Conservation (phyloP, 2,888 invertebrate species). For the Cephus pygmeus region DNA sequence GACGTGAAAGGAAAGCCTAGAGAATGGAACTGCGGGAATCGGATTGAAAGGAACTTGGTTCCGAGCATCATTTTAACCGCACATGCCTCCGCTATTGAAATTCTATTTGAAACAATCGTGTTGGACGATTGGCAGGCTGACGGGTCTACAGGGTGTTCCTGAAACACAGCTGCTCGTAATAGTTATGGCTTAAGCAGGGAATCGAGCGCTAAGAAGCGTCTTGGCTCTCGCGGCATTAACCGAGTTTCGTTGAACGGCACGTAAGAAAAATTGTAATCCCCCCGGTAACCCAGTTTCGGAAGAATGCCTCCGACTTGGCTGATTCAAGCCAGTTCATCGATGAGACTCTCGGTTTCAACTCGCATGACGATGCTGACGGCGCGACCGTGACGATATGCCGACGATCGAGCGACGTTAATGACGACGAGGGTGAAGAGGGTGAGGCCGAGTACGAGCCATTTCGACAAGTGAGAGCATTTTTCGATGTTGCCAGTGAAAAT, state of each 20-base stretch:
- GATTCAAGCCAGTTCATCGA: neutral
- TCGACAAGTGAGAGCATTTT: neutral
- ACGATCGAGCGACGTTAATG: neutral
- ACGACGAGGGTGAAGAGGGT: neutral
- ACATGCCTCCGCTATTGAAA: neutral
- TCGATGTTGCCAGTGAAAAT: neutral
- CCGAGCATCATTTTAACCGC: neutral
- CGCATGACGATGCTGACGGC: no score
- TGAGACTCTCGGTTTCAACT: neutral
- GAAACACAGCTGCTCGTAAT: neutral
- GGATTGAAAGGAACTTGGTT: neutral
- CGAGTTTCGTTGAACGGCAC: neutral
- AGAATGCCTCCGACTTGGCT: neutral
- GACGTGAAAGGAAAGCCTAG: neutral
- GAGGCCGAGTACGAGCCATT: neutral
- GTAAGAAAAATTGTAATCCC: neutral
- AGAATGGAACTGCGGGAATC: neutral
- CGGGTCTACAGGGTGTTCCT: neutral
- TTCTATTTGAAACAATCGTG: neutral
- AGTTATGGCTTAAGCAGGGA: neutral
- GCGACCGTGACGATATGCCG: neutral
- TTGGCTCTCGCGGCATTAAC: neutral
- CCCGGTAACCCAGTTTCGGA: neutral
- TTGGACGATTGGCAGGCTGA: neutral
- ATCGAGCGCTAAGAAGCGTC: neutral